Evolutionary conservation across 2,113 vertebrate species (phyloP).

Genomic region (Globicephala melas): DNA sequence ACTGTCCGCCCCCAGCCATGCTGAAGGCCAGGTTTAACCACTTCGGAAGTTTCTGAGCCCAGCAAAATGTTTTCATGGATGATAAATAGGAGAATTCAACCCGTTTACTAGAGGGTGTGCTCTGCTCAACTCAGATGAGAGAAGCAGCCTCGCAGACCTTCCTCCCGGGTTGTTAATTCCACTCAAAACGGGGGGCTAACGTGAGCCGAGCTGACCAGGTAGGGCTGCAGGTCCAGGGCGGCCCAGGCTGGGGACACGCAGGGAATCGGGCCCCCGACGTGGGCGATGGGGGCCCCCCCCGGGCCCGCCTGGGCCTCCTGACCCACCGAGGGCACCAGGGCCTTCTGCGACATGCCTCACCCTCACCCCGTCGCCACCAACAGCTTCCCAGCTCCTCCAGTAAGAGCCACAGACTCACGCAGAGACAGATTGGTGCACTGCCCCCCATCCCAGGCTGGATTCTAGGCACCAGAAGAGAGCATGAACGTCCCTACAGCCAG

Average conservation of each 20-base stretch:
- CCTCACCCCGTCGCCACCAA: fast-evolving
- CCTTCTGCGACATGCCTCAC: neutral
- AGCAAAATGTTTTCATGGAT: neutral
- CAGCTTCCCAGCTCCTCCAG: neutral
- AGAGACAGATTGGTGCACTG: fast-evolving
- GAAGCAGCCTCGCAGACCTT: neutral
- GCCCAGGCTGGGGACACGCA: neutral
- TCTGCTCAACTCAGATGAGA: neutral
- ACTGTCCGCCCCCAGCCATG: neutral
- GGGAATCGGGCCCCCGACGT: neutral
- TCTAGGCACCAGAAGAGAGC: neutral
- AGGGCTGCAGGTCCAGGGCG: neutral
- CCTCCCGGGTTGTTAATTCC: neutral
- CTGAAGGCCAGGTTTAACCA: neutral
- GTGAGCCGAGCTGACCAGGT: neutral
- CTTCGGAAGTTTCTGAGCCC: neutral
- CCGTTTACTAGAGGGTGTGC: fast-evolving
- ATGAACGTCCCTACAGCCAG: neutral
- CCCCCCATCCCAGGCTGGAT: fast-evolving
- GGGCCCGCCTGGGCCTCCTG: neutral
- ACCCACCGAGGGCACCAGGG: fast-evolving
- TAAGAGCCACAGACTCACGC: fast-evolving
- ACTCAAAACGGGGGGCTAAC: neutral
- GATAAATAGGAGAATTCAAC: neutral
- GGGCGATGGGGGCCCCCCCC: fast-evolving